These are phyloP conservation scores for Nestor notabilis DNA, from an alignment of 2,113 vertebrate genomes.

Conservation along the genomic window DNA sequence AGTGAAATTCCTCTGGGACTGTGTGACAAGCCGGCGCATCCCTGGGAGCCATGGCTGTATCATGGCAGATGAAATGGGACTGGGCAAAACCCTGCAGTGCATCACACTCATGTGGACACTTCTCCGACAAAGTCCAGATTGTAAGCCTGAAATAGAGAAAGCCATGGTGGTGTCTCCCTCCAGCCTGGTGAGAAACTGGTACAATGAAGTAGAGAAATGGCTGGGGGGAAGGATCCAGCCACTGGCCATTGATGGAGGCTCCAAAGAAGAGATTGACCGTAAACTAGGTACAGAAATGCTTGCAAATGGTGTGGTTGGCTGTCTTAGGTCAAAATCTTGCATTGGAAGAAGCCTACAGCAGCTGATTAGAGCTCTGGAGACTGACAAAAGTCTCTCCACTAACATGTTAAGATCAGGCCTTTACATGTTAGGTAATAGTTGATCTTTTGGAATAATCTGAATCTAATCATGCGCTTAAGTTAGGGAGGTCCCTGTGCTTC, in stretches of 20 bases:
- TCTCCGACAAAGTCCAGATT: slow-evolving; percentile 90
- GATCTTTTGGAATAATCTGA: background rate
- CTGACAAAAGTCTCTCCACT: background rate
- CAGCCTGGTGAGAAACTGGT: slow-evolving; percentile 97
- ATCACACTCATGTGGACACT: slow-evolving; percentile 95
- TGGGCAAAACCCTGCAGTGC: slow-evolving; percentile 96
- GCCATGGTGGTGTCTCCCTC: slow-evolving; percentile 94
- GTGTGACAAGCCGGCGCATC: slow-evolving; percentile 90
- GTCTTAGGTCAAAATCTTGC: background rate
- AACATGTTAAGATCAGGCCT: background rate
- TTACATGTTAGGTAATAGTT: background rate
- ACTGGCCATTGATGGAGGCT: slow-evolving; percentile 92
- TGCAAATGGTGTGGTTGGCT: rapidly evolving
- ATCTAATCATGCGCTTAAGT: background rate
- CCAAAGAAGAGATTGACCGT: slow-evolving; percentile 90
- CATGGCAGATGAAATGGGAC: slow-evolving; percentile 98
- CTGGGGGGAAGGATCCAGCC: slow-evolving; percentile 90
- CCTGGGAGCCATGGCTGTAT: slow-evolving; percentile 90
- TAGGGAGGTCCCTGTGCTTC: background rate
- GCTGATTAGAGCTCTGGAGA: background rate
- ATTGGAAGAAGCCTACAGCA: background rate
- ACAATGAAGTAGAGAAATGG: slow-evolving; percentile 96
- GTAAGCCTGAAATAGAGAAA: slow-evolving; percentile 92
- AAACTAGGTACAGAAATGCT: slow-evolving; percentile 81
- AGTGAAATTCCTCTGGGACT: slow-evolving; percentile 97